These are phyloP conservation scores for Spatulosminthurus flaviceps DNA, from an alignment of 2,888 invertebrate genomes.

Conservation along the genomic window DNA sequence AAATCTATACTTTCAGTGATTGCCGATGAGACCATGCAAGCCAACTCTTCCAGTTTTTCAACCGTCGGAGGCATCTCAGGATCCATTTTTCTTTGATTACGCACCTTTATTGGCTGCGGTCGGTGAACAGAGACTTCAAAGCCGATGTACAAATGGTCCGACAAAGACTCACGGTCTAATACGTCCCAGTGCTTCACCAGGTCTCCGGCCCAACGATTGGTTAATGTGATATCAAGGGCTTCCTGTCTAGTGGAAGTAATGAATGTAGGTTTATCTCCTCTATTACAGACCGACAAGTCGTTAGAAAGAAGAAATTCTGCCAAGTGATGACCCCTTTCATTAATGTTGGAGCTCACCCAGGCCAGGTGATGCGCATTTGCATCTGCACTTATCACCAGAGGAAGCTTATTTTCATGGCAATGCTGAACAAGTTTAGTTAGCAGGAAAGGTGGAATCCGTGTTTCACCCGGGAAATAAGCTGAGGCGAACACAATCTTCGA, in stretches of 20 bases:
- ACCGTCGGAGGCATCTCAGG: too few relatives aligned
- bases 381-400: slow-evolving; percentile 6
- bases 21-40: too few relatives aligned
- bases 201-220: neutral
- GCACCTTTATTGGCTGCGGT: neutral
- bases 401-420: neutral
- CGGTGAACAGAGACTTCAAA: neutral
- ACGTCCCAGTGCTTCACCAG: neutral
- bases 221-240: slow-evolving; percentile 4
- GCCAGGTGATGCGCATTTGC: neutral
- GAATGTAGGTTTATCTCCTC: slow-evolving; percentile 2
- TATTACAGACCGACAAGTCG: neutral
- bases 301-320: neutral
- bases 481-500: neutral
- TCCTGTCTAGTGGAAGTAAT: neutral
- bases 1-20: too few relatives aligned
- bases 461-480: neutral
- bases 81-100: neutral
- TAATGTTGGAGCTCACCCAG: neutral
- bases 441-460: neutral
- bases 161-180: neutral
- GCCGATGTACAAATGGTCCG: neutral
- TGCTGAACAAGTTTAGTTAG: neutral
- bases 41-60: too few relatives aligned
- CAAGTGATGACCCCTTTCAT: neutral